phyloP scores from a whole-genome alignment of 2,888 invertebrate genomes.

The Phyllotreta cruciferae region DNA sequence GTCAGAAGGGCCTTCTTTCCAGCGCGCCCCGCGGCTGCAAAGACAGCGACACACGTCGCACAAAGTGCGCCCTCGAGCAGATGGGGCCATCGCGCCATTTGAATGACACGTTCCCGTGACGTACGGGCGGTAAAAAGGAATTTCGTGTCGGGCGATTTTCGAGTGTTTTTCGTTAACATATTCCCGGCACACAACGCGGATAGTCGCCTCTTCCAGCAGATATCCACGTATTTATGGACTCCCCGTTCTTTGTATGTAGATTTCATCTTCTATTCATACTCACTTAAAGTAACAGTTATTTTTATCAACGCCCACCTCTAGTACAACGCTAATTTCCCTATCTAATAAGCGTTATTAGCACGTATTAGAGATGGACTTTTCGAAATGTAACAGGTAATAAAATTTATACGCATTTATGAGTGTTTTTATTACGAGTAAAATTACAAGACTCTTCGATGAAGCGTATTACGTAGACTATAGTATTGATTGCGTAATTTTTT shows the following conservation, averaged over 20 bases:
- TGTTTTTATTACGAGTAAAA: no score
- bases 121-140: conserved; percentile 28
- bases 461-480: no score
- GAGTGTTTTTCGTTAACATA: conserved; percentile 30
- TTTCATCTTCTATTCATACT: no score
- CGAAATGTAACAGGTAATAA: no score
- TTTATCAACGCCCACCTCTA: no score
- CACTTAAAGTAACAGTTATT: no score
- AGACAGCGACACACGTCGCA: conserved; percentile 17
- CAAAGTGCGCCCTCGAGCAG: conserved; percentile 28
- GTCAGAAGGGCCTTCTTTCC: conserved; percentile 19
- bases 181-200: conserved; percentile 20
- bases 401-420: no score
- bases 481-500: no score
- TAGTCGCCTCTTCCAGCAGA: conserved; percentile 17
- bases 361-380: no score
- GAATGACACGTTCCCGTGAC: conserved; percentile 31
- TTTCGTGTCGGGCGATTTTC: conserved; percentile 28
- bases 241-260: background rate
- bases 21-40: conserved; percentile 5
- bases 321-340: no score
- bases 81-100: conserved; percentile 26
- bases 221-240: conserved; percentile 12
- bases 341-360: no score
- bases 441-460: no score